Evolutionary conservation across 2,797 vertebrate genomes (phyloP), one percentile per base, ranked within the genome.

Genomic region (Oreochromis mossambicus): DNA sequence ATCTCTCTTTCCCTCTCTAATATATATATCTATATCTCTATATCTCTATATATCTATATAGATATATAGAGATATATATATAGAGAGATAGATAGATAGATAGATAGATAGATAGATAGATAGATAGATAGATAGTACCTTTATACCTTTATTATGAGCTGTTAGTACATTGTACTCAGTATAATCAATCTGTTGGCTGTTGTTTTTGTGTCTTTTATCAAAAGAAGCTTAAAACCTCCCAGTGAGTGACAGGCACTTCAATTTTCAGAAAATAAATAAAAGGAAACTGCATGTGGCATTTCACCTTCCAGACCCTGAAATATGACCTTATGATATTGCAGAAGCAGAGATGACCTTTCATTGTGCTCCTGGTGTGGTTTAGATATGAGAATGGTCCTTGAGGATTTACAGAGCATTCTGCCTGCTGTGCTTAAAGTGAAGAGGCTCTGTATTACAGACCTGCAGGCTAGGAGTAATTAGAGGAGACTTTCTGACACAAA

Each of bases 401-500:
- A 86, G 83, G 82, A 83, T 88, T 88, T 80, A 73, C 79, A 81
- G 41, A 78, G 79, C 34, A 41, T 58, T 81, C 77, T 81, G 79
- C 89, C 92, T 93, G 90, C 90, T 93, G 88, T 92, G 90, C 86
- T 92, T 50, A 63, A 88, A 90, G 89, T 91, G 91, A 94, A 82
- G 79, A 83, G 83, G 87, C 89, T 95, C 95, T 93, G 89, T 92
- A 76, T 91, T 92, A 82, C 85, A 90, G 90, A 88, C 93, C 96
- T 93, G 78, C 87, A 93, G 96, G 97, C 95, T 86, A 93, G 68
- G 91, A 91, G 87, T 93, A 94, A 95, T 95, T 94, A 94, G 76
- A 93, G 94, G 91, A 92, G 90, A 92, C 83, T 92, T 94, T 95
- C 90, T 97, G 96, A 96, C 96, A 96, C 91, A 91, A 88, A 96